Conservation (phyloP, 1,140 invertebrate genomes). For the Halyomorpha halys region DNA sequence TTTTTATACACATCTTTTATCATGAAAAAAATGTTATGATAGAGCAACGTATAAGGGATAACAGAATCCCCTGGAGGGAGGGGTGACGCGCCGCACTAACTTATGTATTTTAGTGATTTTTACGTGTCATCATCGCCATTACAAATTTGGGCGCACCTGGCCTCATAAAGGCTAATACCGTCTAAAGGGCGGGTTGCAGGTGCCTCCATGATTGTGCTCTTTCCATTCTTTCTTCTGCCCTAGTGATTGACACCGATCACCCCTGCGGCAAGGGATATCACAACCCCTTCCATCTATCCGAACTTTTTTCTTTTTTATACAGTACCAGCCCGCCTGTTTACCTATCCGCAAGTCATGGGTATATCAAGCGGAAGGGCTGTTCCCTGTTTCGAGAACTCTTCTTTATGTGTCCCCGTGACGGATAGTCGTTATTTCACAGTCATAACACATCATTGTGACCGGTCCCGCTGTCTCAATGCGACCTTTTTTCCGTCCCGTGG, state of each 20-base stretch:
- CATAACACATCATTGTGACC: slow-evolving; percentile 1
- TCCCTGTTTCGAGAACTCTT: background rate
- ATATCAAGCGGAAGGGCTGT: background rate
- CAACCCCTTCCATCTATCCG: slow-evolving; percentile 2
- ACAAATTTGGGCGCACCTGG: slow-evolving; percentile 19
- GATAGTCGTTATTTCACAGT: background rate
- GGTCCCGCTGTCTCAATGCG: background rate
- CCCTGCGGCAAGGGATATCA: background rate
- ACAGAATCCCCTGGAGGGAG: too few relatives aligned
- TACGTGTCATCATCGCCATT: slow-evolving; percentile 18
- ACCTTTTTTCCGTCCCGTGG: background rate
- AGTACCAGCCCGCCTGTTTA: background rate
- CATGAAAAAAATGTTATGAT: too few relatives aligned
- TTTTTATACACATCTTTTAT: too few relatives aligned
- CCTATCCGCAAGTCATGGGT: slow-evolving; percentile 18
- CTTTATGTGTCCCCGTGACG: too few relatives aligned
- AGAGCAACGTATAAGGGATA: too few relatives aligned
- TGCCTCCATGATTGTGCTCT: slow-evolving; percentile 15
- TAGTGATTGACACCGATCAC: slow-evolving; percentile 16
- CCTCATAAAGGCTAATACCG: slow-evolving; percentile 9
- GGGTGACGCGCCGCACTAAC: too few relatives aligned
- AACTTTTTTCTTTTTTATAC: background rate
- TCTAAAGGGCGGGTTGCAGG: slow-evolving; percentile 14
- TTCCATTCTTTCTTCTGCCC: background rate
- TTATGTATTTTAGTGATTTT: slow-evolving; percentile 19